These are phyloP conservation scores for Phymatocera aterrima DNA, from an alignment of 2,888 invertebrate genomes.

Conservation along the genomic window DNA sequence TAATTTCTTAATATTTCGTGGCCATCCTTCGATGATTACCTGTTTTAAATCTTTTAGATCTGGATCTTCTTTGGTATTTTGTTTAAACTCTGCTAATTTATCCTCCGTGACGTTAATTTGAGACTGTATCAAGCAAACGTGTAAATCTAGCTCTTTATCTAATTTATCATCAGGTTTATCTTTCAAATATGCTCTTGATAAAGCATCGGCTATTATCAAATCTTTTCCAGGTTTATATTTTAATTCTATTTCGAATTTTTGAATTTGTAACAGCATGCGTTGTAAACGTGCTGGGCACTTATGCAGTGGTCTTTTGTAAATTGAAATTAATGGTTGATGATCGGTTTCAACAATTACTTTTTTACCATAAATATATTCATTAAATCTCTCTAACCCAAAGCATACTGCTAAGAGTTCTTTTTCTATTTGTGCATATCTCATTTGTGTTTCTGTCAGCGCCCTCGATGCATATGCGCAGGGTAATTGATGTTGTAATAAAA, in stretches of 20 bases:
- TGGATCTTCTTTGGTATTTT: conserved; percentile 49
- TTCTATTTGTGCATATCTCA: conserved; percentile 52
- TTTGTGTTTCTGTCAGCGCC: conserved; percentile 48
- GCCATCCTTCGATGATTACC: conserved; percentile 48
- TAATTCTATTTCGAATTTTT: conserved; percentile 50
- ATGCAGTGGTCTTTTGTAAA: conserved; percentile 48
- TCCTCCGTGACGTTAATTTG: conserved; percentile 45
- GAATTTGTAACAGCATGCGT: conserved; percentile 52
- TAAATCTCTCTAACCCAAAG: conserved; percentile 52
- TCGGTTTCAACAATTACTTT: conserved; percentile 51
- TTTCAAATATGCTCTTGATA: conserved; percentile 51
- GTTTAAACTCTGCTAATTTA: conserved; percentile 47
- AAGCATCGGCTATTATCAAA: conserved; percentile 51
- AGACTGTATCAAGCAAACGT: conserved; percentile 46
- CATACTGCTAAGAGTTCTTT: conserved; percentile 53
- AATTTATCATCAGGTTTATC: conserved; percentile 37
- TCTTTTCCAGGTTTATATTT: conserved; percentile 52
- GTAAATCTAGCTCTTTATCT: conserved; percentile 48
- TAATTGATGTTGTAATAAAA: conserved; percentile 51
- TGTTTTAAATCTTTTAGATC: conserved; percentile 49
- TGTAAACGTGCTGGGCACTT: conserved; percentile 50
- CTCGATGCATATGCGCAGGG: conserved; percentile 53
- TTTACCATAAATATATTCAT: conserved; percentile 52
- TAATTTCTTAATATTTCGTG: conserved; percentile 36
- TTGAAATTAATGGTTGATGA: conserved; percentile 52